These are phyloP conservation scores for Craseonycteris thonglongyai DNA, from an alignment of 2,113 vertebrate genomes.

Conservation along the genomic window DNA sequence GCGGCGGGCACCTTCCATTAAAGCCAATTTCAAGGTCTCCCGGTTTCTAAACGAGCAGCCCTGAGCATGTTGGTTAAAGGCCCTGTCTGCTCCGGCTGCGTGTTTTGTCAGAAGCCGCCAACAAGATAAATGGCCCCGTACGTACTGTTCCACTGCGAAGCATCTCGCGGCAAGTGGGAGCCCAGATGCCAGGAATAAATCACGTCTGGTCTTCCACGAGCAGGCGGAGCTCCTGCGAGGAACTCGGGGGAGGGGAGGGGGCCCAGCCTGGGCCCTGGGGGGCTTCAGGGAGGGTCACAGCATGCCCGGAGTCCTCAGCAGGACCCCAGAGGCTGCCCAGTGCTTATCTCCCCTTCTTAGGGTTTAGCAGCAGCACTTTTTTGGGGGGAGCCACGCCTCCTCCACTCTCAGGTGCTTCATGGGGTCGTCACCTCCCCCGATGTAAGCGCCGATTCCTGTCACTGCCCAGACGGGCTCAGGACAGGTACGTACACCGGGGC, in stretches of 20 bases:
- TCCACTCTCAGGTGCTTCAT: neutral
- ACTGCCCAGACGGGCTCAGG: fast-evolving
- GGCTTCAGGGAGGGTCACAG: neutral
- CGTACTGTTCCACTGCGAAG: neutral
- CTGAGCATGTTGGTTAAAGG: neutral
- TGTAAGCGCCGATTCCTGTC: no score
- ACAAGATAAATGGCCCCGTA: constrained; percentile 30
- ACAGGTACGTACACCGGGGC: neutral
- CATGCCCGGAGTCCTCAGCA: neutral
- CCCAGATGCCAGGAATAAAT: constrained; percentile 29
- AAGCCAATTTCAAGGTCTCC: constrained; percentile 44
- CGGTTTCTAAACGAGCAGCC: constrained; percentile 19
- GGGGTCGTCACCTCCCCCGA: neutral
- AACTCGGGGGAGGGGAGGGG: neutral
- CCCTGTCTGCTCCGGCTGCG: constrained; percentile 12
- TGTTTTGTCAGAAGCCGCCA: constrained; percentile 35
- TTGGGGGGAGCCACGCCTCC: neutral
- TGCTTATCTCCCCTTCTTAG: neutral
- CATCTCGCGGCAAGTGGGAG: neutral
- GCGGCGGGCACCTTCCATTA: neutral
- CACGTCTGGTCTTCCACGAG: neutral
- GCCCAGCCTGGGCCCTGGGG: neutral
- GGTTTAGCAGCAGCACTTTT: neutral
- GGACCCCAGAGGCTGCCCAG: neutral
- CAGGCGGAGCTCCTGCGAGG: fast-evolving